These are phyloP conservation scores for Chloroclystis v-ata DNA, from an alignment of 2,888 invertebrate species.

Conservation along the genomic window DNA sequence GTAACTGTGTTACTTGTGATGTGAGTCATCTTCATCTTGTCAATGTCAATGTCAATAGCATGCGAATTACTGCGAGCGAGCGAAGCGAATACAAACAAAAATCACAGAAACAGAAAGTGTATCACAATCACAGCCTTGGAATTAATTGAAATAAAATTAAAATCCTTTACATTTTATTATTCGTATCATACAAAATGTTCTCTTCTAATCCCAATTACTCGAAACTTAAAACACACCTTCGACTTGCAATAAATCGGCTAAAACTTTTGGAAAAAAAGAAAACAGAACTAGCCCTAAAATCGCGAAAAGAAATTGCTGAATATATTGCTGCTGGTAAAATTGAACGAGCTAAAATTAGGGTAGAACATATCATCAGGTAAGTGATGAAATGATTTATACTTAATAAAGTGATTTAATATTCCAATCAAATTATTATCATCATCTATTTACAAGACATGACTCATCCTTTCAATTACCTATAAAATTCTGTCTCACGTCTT, in stretches of 20 bases:
- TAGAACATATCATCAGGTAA: conserved; percentile 96
- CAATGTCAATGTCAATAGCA: too few species aligned
- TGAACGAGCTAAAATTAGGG: conserved; percentile 96
- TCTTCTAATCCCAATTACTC: conserved; percentile 94
- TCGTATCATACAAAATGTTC: conserved; percentile 93
- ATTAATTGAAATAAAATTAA: too few species aligned
- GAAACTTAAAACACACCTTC: conserved; percentile 96
- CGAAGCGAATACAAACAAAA: too few species aligned
- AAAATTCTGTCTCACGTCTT: background rate
- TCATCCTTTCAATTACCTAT: background rate
- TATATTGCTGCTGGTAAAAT: conserved; percentile 91
- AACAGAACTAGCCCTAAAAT: conserved; percentile 96
- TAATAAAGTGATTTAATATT: background rate
- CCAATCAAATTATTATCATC: background rate
- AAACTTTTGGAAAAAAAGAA: conserved; percentile 98
- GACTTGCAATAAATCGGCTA: conserved; percentile 94
- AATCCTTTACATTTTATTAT: too few species aligned
- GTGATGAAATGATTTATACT: conserved; percentile 9
- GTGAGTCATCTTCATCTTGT: too few species aligned
- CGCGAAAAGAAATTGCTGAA: conserved; percentile 98
- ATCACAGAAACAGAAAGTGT: too few species aligned
- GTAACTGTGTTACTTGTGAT: too few species aligned
- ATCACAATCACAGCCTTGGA: too few species aligned
- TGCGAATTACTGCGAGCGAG: too few species aligned
- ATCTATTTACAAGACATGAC: background rate